These are phyloP conservation scores for Enteromius fasciolatus DNA, from an alignment of 2,797 vertebrate genomes.

Conservation along the genomic window DNA sequence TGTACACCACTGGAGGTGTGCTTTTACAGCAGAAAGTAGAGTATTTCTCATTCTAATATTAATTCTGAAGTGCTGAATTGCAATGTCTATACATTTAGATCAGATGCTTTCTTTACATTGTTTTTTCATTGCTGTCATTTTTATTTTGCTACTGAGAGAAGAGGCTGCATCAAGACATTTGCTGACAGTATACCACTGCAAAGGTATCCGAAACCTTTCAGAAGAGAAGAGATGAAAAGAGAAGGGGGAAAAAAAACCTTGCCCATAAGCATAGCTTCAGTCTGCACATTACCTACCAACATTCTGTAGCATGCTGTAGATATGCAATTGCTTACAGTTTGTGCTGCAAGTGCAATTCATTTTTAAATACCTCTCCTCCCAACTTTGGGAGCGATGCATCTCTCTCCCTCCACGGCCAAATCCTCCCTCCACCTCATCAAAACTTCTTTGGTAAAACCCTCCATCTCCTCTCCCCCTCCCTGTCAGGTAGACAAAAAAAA, in stretches of 20 bases:
- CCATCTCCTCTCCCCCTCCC: constrained; percentile 97
- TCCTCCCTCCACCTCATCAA: constrained; percentile 96
- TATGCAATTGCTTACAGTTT: not conserved
- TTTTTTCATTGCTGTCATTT: not conserved
- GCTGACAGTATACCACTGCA: not conserved
- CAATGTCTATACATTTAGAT: not conserved
- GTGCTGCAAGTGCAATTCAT: not conserved
- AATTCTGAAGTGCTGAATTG: not conserved
- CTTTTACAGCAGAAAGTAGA: not conserved
- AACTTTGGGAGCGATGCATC: constrained; percentile 99
- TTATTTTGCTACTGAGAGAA: not conserved
- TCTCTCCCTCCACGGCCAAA: constrained; percentile 95
- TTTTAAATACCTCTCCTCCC: constrained; percentile 91
- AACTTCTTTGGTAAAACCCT: constrained; percentile 99
- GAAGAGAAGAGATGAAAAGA: not conserved
- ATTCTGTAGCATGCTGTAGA: not conserved
- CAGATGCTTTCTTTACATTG: not conserved
- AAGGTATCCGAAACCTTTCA: not conserved
- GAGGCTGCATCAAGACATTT: not conserved
- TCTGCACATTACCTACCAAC: not conserved
- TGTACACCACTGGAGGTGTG: not conserved
- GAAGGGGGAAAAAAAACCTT: not conserved
- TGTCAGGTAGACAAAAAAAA: constrained; percentile 63
- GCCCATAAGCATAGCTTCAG: not conserved
- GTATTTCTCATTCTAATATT: too few species aligned